A percentile compares a stretch with the other conserved stretches of the same genome.
Conservation (phyloP, 2,113 vertebrate genomes). For the Cnemophilus loriae region DNA sequence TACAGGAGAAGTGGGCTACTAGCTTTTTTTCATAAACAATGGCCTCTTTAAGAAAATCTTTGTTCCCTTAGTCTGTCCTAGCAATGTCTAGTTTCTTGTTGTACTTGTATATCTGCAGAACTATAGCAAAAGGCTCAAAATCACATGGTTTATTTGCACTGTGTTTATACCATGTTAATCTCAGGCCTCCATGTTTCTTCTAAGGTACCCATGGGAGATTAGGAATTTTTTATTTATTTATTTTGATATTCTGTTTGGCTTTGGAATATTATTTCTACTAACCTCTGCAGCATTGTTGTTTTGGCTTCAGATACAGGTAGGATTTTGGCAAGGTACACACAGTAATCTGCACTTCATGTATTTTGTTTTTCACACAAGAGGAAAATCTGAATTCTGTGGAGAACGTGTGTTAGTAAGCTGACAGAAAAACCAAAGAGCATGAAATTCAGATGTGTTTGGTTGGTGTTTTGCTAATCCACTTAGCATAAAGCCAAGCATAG, state of each 20-base stretch:
- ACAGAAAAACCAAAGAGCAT: constrained; percentile 41
- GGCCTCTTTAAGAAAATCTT: neutral
- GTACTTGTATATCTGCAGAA: neutral
- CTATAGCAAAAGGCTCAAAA: neutral
- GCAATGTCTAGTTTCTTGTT: neutral
- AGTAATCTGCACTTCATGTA: neutral
- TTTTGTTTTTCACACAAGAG: constrained; percentile 4
- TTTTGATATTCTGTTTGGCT: neutral
- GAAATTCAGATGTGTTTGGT: constrained; percentile 48
- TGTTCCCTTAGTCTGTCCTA: neutral
- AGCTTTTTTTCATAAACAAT: neutral
- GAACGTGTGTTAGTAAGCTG: constrained; percentile 12
- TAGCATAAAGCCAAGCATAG: constrained; percentile 31
- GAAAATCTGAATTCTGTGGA: constrained; percentile 47
- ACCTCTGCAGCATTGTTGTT: neutral
- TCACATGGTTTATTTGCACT: neutral
- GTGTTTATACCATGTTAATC: neutral
- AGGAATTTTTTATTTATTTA: neutral
- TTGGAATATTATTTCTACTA: neutral
- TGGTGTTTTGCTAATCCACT: constrained; percentile 49
- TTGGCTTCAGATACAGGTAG: constrained; percentile 7
- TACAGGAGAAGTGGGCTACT: neutral
- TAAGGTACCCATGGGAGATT: neutral
- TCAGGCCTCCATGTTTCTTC: neutral
- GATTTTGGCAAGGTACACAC: neutral